Percentiles rank a stretch among this genome's conserved stretches.
These are phyloP conservation scores for Equus przewalskii DNA, from an alignment of 2,113 vertebrate species.

Conservation along the genomic window DNA sequence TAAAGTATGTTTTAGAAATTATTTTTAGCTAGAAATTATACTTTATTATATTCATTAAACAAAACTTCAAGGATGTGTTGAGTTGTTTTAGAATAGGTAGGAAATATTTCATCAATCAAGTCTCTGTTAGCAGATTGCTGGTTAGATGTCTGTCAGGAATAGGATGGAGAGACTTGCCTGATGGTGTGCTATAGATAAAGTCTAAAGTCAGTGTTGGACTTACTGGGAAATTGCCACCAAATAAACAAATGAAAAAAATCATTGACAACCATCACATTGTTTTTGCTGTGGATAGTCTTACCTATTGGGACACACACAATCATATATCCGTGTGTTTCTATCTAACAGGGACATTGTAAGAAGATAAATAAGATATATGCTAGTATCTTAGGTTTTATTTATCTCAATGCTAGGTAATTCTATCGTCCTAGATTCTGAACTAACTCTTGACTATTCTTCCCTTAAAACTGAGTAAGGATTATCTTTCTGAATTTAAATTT, in stretches of 20 bases:
- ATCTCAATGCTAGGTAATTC: background rate
- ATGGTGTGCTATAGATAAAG: background rate
- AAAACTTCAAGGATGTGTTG: background rate
- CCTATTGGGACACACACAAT: background rate
- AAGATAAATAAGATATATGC: background rate
- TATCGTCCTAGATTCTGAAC: background rate
- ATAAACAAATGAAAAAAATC: background rate
- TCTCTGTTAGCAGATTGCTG: background rate
- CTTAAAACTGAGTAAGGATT: background rate
- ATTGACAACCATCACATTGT: background rate
- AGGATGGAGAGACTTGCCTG: background rate
- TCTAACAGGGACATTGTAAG: background rate
- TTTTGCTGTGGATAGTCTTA: background rate
- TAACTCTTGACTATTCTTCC: background rate
- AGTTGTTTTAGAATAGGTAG: background rate
- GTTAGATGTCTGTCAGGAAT: background rate
- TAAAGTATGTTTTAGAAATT: background rate
- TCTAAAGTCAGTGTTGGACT: background rate
- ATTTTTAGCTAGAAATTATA: background rate
- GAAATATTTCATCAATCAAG: background rate
- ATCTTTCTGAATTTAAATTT: conserved; percentile 25
- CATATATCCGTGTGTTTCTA: background rate
- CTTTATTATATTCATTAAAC: background rate
- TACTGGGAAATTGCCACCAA: background rate
- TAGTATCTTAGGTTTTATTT: background rate